Percentiles rank a stretch among this genome's conserved stretches.
Evolutionary conservation across 2,797 vertebrate species (phyloP).

Genomic region (Euphonia xanthogaster): DNA sequence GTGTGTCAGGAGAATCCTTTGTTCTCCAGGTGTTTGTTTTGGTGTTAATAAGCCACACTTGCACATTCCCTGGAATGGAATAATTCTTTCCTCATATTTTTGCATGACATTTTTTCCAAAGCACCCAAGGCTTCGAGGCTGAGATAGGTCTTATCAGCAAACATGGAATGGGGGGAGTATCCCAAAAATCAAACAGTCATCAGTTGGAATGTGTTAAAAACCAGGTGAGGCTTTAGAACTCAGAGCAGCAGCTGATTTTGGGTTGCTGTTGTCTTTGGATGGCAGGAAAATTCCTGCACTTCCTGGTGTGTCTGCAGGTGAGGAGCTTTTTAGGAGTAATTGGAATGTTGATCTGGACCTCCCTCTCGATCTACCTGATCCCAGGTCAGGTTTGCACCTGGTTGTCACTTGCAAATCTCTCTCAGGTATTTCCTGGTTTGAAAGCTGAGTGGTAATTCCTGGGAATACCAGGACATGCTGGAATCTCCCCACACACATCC

Average conservation of each 20-base stretch:
- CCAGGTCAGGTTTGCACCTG: not conserved
- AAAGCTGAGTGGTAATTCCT: not conserved
- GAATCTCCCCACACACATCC: not conserved
- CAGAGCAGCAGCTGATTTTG: not conserved
- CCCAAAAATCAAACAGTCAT: rapidly evolving
- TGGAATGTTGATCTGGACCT: not conserved
- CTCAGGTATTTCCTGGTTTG: not conserved
- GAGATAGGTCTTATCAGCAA: not conserved
- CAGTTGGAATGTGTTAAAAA: not conserved
- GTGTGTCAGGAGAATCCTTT: not conserved
- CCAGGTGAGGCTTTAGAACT: not conserved
- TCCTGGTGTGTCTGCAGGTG: not conserved
- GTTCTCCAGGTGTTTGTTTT: not conserved
- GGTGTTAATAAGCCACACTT: not conserved
- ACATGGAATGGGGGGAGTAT: not conserved
- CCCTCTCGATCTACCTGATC: not conserved
- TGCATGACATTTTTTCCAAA: not conserved
- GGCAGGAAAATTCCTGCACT: not conserved
- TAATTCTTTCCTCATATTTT: not conserved
- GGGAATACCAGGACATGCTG: not conserved
- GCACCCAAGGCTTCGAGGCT: rapidly evolving
- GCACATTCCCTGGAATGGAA: not conserved
- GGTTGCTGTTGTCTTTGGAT: not conserved
- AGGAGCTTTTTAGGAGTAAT: not conserved
- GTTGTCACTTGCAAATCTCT: not conserved